These are phyloP conservation scores for Ochropleura plecta DNA, from an alignment of 2,888 invertebrate genomes.

Conservation along the genomic window DNA sequence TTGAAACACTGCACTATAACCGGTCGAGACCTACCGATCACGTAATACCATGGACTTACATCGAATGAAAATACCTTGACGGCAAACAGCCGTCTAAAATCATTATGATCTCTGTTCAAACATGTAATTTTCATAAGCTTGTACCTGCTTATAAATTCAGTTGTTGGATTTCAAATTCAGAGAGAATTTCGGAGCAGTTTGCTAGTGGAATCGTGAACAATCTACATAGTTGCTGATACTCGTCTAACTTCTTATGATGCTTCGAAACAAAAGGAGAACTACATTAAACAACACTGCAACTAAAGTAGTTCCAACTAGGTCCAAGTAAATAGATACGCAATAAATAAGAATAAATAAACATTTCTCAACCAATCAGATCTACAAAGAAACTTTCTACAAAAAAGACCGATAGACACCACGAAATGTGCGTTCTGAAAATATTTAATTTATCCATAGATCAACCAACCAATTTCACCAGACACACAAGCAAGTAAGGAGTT, in stretches of 20 bases:
- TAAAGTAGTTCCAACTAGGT: slow-evolving; percentile 17
- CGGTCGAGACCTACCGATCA: slow-evolving; percentile 19
- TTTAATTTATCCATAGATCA: slow-evolving; percentile 48
- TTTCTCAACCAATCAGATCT: slow-evolving; percentile 6
- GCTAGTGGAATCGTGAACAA: slow-evolving; percentile 46
- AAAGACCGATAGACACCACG: slow-evolving; percentile 21
- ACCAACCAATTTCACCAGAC: slow-evolving; percentile 50
- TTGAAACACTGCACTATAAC: slow-evolving; percentile 31
- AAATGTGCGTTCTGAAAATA: slow-evolving; percentile 49
- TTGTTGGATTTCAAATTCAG: slow-evolving; percentile 53
- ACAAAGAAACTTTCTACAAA: slow-evolving; percentile 39
- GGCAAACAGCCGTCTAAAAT: slow-evolving; percentile 32
- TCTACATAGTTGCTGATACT: slow-evolving; percentile 45
- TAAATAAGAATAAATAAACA: slow-evolving; percentile 12
- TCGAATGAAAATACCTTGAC: slow-evolving; percentile 11
- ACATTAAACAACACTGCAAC: slow-evolving; percentile 4
- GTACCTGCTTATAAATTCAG: slow-evolving; percentile 52
- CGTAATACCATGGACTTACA: slow-evolving; percentile 18
- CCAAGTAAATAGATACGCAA: neutral
- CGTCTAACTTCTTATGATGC: slow-evolving; percentile 45
- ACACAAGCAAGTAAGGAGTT: slow-evolving; percentile 37
- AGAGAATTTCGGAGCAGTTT: slow-evolving; percentile 55
- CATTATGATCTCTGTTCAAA: slow-evolving; percentile 31
- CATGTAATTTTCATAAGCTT: slow-evolving; percentile 51
- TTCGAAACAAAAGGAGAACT: slow-evolving; percentile 21